Conservation (phyloP, 2,113 vertebrate species). For the Cariama cristata region DNA sequence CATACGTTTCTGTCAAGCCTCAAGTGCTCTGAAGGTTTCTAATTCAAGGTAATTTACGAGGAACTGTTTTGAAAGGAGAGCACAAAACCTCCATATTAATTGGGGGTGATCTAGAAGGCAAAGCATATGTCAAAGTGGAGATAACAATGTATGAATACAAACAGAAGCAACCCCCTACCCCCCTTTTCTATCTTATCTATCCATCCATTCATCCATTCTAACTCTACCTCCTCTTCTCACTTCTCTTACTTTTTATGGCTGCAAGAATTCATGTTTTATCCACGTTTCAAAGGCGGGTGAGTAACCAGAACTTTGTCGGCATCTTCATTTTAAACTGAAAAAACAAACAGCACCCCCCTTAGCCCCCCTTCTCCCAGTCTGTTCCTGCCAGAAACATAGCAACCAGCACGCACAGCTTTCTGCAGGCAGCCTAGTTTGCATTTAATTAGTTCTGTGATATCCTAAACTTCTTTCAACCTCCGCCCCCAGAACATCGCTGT, state of each 20-base stretch:
- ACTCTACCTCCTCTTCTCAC: not conserved
- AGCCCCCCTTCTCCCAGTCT: slow-evolving; percentile 37
- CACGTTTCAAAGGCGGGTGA: slow-evolving; percentile 64
- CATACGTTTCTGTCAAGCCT: not conserved
- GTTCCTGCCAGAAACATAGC: slow-evolving; percentile 65
- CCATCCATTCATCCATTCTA: not conserved
- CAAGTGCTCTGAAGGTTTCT: slow-evolving; percentile 4
- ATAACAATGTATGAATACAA: slow-evolving; percentile 44
- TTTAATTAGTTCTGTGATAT: slow-evolving; percentile 73
- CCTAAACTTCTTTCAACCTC: slow-evolving; percentile 67
- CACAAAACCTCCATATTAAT: slow-evolving; percentile 42
- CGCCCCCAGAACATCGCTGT: slow-evolving; percentile 36
- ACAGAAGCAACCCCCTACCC: not conserved
- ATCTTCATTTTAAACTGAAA: slow-evolving; percentile 58
- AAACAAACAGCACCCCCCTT: slow-evolving; percentile 49
- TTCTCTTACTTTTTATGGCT: not conserved
- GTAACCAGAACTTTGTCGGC: slow-evolving; percentile 62
- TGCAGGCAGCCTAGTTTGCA: slow-evolving; percentile 70
- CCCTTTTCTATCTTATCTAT: not conserved
- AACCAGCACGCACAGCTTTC: slow-evolving; percentile 58
- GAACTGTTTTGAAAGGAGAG: slow-evolving; percentile 37
- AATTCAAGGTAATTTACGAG: slow-evolving; percentile 41
- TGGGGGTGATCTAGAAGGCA: slow-evolving; percentile 34
- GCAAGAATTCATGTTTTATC: slow-evolving; percentile 47
- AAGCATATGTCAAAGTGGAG: not conserved